Conservation (phyloP, 2,797 vertebrate species). For the Valencia hispanica region DNA sequence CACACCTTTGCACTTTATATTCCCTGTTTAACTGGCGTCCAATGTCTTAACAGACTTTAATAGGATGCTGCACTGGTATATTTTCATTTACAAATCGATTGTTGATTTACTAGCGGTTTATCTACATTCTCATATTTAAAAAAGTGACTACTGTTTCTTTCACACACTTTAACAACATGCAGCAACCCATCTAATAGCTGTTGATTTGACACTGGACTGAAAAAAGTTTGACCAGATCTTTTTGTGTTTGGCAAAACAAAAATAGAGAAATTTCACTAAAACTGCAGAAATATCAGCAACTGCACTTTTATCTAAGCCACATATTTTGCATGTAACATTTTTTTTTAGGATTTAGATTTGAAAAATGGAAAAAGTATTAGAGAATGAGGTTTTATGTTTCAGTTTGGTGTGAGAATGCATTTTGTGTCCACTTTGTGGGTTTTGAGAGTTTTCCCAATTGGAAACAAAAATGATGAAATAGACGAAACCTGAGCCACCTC, state of each 20-base stretch:
- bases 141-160: not conserved
- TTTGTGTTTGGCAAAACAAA: not conserved
- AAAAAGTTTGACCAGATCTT: not conserved
- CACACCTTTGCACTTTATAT: not conserved
- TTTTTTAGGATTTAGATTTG: not conserved
- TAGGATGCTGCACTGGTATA: not conserved
- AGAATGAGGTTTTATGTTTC: not conserved
- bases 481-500: not conserved
- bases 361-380: not conserved
- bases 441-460: not conserved
- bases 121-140: not conserved
- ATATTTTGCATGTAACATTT: not conserved
- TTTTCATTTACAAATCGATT: not conserved
- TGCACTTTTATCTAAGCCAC: not conserved
- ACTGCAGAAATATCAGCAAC: no score
- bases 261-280: not conserved
- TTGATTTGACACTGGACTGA: not conserved
- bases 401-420: not conserved
- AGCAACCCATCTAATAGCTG: not conserved
- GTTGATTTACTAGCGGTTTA: not conserved
- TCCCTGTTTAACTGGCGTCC: not conserved
- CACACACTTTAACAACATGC: not conserved
- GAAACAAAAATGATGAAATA: not conserved
- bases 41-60: not conserved
- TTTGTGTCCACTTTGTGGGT: conserved; percentile 1